phyloP scores from a whole-genome alignment of 1,140 invertebrate genomes.

The Leptinotarsa undecemlineata region DNA sequence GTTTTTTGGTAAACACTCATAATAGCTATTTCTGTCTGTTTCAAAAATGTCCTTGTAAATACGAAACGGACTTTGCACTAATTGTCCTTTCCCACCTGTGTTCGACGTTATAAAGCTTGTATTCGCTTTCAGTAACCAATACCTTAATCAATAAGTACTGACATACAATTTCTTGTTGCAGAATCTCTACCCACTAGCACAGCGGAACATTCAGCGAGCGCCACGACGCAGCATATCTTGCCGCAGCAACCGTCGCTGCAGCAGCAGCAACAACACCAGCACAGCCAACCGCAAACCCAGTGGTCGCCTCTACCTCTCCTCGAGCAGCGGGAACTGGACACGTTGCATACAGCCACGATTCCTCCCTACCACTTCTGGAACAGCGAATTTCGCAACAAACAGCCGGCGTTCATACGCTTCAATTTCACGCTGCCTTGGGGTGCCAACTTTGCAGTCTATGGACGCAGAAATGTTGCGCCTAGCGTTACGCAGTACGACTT shows the following conservation, averaged over 20 bases:
- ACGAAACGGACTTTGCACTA: too few relatives aligned
- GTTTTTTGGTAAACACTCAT: too few relatives aligned
- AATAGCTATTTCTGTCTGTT: too few relatives aligned
- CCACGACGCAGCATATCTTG: slow-evolving; percentile 55
- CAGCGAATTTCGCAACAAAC: slow-evolving; percentile 85
- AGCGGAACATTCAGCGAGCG: slow-evolving; percentile 64
- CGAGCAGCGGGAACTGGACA: slow-evolving; percentile 79
- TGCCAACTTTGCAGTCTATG: slow-evolving; percentile 92
- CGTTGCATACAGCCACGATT: slow-evolving; percentile 78
- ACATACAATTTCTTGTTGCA: slow-evolving; percentile 46
- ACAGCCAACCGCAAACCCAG: slow-evolving; percentile 67
- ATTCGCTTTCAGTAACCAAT: too few relatives aligned
- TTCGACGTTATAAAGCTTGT: too few relatives aligned
- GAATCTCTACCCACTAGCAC: slow-evolving; percentile 72
- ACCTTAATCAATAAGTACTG: too few relatives aligned
- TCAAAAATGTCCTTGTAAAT: too few relatives aligned
- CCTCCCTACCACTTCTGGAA: slow-evolving; percentile 91
- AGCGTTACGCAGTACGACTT: slow-evolving; percentile 96
- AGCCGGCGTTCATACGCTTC: slow-evolving; percentile 84
- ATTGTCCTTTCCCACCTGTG: too few relatives aligned
- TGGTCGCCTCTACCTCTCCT: slow-evolving; percentile 78
- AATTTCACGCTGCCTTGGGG: slow-evolving; percentile 89
- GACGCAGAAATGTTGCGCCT: slow-evolving; percentile 86
- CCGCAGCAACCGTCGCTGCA: slow-evolving; percentile 60
- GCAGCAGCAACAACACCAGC: slow-evolving; percentile 68